A percentile compares a stretch with the other conserved stretches of the same genome.
phyloP scores from a whole-genome alignment of 2,113 vertebrate genomes.

The Terrapene triunguis region DNA sequence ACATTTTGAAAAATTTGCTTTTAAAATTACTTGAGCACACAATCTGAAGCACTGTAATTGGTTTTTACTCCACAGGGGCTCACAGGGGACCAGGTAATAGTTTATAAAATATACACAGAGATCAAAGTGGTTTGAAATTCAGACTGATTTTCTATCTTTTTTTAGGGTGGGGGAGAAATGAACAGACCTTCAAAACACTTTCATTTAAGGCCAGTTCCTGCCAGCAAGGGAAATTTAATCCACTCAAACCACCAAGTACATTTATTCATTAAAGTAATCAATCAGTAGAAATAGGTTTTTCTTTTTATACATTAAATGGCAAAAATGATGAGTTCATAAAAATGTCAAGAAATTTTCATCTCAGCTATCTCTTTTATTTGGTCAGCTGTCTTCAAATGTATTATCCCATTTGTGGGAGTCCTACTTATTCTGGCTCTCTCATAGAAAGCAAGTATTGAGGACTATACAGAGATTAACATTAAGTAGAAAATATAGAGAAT shows the following conservation, averaged over 20 bases:
- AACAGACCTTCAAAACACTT: conserved; percentile 68
- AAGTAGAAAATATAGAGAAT: conserved; percentile 59
- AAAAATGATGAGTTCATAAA: conserved; percentile 80
- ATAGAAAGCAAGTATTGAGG: conserved; percentile 64
- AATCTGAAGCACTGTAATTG: conserved; percentile 36
- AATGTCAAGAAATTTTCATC: conserved; percentile 76
- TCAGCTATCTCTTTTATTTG: conserved; percentile 75
- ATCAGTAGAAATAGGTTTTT: conserved; percentile 75
- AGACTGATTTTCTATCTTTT: conserved; percentile 52
- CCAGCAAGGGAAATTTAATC: conserved; percentile 78
- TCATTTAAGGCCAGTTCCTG: conserved; percentile 67
- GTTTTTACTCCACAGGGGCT: conserved; percentile 47
- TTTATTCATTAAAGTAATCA: conserved; percentile 83
- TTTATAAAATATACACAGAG: conserved; percentile 64
- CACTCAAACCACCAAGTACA: conserved; percentile 68
- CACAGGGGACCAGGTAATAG: conserved; percentile 11
- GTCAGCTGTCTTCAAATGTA: conserved; percentile 69
- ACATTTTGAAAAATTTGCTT: conserved; percentile 60
- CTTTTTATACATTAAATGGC: conserved; percentile 77
- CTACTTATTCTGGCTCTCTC: conserved; percentile 56
- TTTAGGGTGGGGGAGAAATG: neutral
- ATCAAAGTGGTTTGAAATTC: conserved; percentile 71
- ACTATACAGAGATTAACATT: conserved; percentile 66
- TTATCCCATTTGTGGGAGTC: conserved; percentile 56
- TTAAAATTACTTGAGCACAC: conserved; percentile 49